Conservation (phyloP, 30 jellyfish, hydroid and myxozoan genomes). For the Catostylus mosaicus region DNA sequence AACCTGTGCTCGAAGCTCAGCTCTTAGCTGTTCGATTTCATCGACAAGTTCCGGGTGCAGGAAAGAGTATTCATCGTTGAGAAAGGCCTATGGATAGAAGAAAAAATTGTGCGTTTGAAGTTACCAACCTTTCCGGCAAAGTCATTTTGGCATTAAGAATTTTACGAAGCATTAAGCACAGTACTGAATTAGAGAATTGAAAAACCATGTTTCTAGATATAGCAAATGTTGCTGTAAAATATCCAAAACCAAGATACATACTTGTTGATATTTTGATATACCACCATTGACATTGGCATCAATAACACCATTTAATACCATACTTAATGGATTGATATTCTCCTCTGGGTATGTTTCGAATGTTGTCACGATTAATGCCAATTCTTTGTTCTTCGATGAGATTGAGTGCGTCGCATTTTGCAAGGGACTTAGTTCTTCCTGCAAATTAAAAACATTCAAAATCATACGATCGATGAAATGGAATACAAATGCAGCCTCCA, state of each 20-base stretch:
- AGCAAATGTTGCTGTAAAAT: too few species aligned
- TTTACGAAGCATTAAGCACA: too few species aligned
- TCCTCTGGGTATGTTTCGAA: slow-evolving; percentile 53
- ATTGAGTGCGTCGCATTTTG: slow-evolving; percentile 88
- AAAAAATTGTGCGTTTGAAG: too few species aligned
- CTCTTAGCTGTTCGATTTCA: slow-evolving; percentile 48
- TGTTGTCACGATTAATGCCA: slow-evolving; percentile 50
- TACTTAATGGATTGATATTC: slow-evolving; percentile 87
- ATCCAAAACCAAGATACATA: slow-evolving; percentile 18
- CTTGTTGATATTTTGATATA: slow-evolving; percentile 91
- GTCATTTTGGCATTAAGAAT: too few species aligned
- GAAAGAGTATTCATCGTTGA: slow-evolving; percentile 77
- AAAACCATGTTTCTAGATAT: too few species aligned
- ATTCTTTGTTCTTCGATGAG: slow-evolving; percentile 80
- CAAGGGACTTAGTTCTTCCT: slow-evolving; percentile 89
- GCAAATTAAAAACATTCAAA: background rate
- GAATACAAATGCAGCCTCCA: too few species aligned
- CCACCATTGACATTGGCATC: slow-evolving; percentile 99
- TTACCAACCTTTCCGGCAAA: too few species aligned
- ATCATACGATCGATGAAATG: too few species aligned
- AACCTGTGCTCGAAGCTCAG: slow-evolving; percentile 81
- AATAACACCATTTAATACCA: slow-evolving; percentile 95
- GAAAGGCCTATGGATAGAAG: slow-evolving; percentile 72
- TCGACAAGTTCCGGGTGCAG: slow-evolving; percentile 73
- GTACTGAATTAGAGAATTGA: too few species aligned